Evolutionary conservation across 2,888 invertebrate species (phyloP).

Genomic region (Xestoiulus laeticollis): DNA sequence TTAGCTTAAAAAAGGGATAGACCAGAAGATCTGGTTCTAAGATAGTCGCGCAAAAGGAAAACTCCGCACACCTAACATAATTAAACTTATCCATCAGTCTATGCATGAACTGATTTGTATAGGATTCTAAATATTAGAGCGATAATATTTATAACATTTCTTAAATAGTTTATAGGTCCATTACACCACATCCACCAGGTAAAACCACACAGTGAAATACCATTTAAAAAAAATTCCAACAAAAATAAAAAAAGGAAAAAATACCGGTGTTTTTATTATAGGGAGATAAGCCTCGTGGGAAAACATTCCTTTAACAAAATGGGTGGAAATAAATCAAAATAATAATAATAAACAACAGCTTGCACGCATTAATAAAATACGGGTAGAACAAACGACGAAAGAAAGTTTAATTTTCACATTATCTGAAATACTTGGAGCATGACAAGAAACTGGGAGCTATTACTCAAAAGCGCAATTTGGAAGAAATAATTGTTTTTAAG

Average conservation of each 20-base stretch:
- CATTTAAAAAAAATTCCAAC: background rate
- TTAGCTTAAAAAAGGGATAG: too few relatives aligned
- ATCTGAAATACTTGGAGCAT: background rate
- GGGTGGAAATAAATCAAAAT: background rate
- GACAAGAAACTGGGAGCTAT: background rate
- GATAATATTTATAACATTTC: too few relatives aligned
- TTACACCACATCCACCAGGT: too few relatives aligned
- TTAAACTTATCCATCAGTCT: too few relatives aligned
- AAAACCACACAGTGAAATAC: background rate
- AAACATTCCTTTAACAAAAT: background rate
- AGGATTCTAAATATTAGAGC: too few relatives aligned
- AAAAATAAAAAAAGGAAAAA: background rate
- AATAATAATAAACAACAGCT: background rate
- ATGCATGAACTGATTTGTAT: too few relatives aligned
- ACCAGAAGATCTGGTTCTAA: too few relatives aligned
- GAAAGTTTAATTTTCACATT: background rate
- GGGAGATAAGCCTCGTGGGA: background rate
- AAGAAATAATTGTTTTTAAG: background rate
- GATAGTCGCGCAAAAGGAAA: too few relatives aligned
- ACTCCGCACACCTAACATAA: too few relatives aligned
- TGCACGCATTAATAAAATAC: background rate
- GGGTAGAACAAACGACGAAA: background rate
- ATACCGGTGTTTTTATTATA: background rate
- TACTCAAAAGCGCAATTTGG: background rate
- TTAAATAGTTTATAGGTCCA: too few relatives aligned